Evolutionary conservation across 1,140 invertebrate species (phyloP).

Genomic region (Dendroctonus valens): DNA sequence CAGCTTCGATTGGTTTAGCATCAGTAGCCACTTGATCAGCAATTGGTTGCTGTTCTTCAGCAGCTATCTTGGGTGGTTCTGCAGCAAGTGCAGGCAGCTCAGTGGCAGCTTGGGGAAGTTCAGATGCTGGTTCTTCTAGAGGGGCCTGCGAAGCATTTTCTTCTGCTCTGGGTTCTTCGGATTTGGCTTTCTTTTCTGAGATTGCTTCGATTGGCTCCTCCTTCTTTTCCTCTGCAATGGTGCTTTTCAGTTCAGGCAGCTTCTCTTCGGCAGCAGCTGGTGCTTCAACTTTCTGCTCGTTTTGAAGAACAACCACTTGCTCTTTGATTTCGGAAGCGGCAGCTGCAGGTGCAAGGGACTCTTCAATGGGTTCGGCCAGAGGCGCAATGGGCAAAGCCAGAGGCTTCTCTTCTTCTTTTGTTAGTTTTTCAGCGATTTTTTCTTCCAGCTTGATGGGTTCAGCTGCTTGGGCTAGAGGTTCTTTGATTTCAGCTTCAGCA

Average conservation of each 20-base stretch:
- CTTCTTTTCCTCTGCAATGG: constrained; percentile 15
- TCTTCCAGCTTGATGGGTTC: constrained; percentile 24
- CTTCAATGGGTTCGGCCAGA: constrained; percentile 27
- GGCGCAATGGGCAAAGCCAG: constrained; percentile 38
- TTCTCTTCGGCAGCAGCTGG: constrained; percentile 40
- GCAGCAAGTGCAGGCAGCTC: constrained; percentile 13
- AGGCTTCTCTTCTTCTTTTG: constrained; percentile 42
- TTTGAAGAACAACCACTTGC: constrained; percentile 33
- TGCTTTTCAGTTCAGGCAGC: constrained; percentile 39
- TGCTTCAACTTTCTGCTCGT: constrained; percentile 43
- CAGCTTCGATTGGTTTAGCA: constrained; percentile 19
- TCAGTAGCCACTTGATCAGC: constrained; percentile 19
- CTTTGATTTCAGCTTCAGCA: not conserved
- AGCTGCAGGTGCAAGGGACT: constrained; percentile 12
- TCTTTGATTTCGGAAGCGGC: constrained; percentile 41
- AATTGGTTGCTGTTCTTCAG: constrained; percentile 8
- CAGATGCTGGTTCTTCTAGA: constrained; percentile 19
- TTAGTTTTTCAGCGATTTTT: constrained; percentile 21
- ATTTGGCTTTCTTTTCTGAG: constrained; percentile 42
- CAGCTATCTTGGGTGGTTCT: constrained; percentile 4
- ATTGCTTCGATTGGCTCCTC: constrained; percentile 21
- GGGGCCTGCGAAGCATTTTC: constrained; percentile 23
- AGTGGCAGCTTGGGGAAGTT: constrained; percentile 1
- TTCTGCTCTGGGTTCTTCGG: constrained; percentile 35
- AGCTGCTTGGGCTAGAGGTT: constrained; percentile 31